Evolutionary conservation across 30 jellyfish, hydroid and myxozoan genomes (phyloP).

Genomic region (Turritopsis rubra): DNA sequence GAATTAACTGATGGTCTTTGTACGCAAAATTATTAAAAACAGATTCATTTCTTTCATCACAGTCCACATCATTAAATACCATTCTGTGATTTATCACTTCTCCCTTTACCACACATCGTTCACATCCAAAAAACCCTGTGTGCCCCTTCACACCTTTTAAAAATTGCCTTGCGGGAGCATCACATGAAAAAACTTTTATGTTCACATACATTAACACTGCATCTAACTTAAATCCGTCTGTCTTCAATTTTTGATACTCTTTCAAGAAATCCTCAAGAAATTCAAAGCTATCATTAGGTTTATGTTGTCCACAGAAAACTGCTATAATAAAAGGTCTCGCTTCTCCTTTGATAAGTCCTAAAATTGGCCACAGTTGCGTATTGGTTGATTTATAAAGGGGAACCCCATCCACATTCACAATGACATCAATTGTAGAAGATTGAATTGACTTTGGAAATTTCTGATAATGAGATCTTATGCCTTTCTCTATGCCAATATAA

Average conservation of each 20-base stretch:
- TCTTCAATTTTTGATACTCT: slow-evolving; percentile 14
- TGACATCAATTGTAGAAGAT: background rate
- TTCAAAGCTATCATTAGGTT: slow-evolving; percentile 25
- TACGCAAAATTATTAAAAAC: slow-evolving; percentile 18
- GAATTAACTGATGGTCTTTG: slow-evolving; percentile 22
- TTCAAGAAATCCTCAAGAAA: slow-evolving; percentile 25
- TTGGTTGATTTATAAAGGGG: slow-evolving; percentile 25
- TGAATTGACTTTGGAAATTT: background rate
- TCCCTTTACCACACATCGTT: slow-evolving; percentile 31
- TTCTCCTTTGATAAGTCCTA: slow-evolving; percentile 17
- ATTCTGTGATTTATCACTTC: slow-evolving; percentile 9
- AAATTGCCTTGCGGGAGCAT: slow-evolving; percentile 53
- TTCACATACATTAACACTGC: slow-evolving; percentile 5
- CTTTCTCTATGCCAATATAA: slow-evolving; percentile 25
- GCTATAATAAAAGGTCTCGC: slow-evolving; percentile 25
- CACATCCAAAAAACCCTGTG: slow-evolving; percentile 33
- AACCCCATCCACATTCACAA: slow-evolving; percentile 28
- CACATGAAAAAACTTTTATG: slow-evolving; percentile 28
- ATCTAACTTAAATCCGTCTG: slow-evolving; percentile 13
- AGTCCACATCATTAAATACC: slow-evolving; percentile 4
- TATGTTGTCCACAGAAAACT: slow-evolving; percentile 35
- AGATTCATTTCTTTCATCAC: background rate
- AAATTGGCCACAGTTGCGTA: slow-evolving; percentile 36
- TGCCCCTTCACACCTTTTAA: slow-evolving; percentile 24
- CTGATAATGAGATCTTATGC: background rate